These are phyloP conservation scores for Bucco capensis DNA, from an alignment of 2,113 vertebrate genomes.

Conservation along the genomic window DNA sequence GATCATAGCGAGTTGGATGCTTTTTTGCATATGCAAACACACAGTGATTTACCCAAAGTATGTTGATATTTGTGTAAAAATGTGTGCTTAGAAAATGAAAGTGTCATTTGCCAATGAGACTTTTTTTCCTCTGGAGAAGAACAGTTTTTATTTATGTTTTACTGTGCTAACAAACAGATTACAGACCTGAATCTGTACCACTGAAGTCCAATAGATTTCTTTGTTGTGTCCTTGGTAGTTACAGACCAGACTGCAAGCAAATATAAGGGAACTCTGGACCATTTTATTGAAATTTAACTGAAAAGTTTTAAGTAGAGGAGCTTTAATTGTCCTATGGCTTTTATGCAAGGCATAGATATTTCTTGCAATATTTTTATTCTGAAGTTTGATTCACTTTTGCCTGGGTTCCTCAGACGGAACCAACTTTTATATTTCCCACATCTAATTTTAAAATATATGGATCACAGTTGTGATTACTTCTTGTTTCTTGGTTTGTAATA, in stretches of 20 bases:
- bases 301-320: background rate
- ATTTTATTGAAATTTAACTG: background rate
- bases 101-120: background rate
- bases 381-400: background rate
- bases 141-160: background rate
- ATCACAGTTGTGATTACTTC: background rate
- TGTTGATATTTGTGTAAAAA: slow-evolving; percentile 25
- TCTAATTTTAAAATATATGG: background rate
- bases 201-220: background rate
- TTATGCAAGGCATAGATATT: background rate
- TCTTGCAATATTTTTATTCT: background rate
- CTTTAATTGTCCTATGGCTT: background rate
- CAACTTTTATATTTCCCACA: background rate
- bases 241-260: background rate
- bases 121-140: background rate
- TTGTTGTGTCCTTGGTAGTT: background rate
- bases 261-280: background rate
- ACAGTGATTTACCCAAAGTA: background rate
- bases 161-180: background rate
- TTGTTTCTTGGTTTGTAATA: background rate
- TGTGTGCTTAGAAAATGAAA: background rate
- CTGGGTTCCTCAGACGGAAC: background rate
- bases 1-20: background rate
- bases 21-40: slow-evolving; percentile 30
- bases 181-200: background rate